Evolutionary conservation across 2,888 invertebrate genomes (phyloP), one percentile per base, ranked within the genome.

Genomic region (Electrophaes corylata): DNA sequence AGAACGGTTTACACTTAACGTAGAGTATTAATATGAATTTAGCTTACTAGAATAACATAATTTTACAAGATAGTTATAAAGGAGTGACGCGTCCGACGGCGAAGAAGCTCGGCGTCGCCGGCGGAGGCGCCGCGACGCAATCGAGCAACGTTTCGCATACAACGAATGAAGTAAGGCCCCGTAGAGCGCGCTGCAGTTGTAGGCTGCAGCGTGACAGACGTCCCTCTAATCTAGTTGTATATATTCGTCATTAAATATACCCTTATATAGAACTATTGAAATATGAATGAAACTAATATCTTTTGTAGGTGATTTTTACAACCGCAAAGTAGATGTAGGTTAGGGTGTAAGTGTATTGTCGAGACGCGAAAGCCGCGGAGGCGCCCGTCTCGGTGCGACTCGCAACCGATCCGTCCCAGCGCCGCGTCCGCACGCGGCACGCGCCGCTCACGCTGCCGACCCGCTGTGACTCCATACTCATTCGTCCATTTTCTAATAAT

Each of bases 251-350:
- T 84, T 88, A 90, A 87, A 86, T 91, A 90, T 91, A 91, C 88
- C 86, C 86, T 83, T 91, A 90, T 88, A 88, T 92, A 91, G 86
- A 88, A 79, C 79, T 89, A 88, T 80, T 81, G 78, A 88, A 89
- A 90, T 86, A 86, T 86, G 91, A 86, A 92, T 87, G 90, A 90
- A 91, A 91, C 86, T 91, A 91, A 91, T 92, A 92, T 92, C 92
- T 92, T 92, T 92, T 92, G 92, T 92, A 92, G 92, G 88, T 86
- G 90, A 91, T 90, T 91, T 92, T 92, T 92, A 92, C 92, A 92
- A 92, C 84, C 84, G 91, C 90, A 90, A 88, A 78, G 91, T 91
- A 91, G 91, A 87, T 88, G 78, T 81, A 80, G 59, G 59, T 80
- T 84, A 88, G 76, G 73, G 78, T 79, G 84, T 89, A 90, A 88